Evolutionary conservation across 1,140 invertebrate species (phyloP).

Genomic region (Nasonia vitripennis): DNA sequence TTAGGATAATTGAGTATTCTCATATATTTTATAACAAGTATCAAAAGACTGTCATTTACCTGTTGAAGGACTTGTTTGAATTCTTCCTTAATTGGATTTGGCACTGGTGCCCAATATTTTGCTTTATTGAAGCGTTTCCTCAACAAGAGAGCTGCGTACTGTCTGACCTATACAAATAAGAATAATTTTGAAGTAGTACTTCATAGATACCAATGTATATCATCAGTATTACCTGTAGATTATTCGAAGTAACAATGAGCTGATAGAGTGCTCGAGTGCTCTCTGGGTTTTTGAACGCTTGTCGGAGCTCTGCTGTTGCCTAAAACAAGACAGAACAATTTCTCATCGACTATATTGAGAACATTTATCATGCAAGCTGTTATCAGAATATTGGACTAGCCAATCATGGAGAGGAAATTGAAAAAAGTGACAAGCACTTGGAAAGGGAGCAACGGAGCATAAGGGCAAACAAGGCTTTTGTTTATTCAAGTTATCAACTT

Average conservation of each 20-base stretch:
- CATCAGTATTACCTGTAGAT: constrained; percentile 72
- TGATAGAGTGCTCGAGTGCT: constrained; percentile 77
- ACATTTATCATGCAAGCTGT: constrained; percentile 24
- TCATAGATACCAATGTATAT: constrained; percentile 12
- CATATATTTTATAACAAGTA: neutral
- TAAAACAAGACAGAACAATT: constrained; percentile 64
- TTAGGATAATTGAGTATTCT: constrained; percentile 28
- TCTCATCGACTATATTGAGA: constrained; percentile 41
- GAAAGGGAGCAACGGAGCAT: constrained; percentile 47
- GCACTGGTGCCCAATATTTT: constrained; percentile 79
- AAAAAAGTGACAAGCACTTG: constrained; percentile 18
- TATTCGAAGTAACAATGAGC: constrained; percentile 75
- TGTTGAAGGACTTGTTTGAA: constrained; percentile 66
- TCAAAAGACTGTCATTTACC: constrained; percentile 56
- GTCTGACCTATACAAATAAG: constrained; percentile 76
- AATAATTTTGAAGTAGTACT: neutral
- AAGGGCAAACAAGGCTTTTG: neutral
- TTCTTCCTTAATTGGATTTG: constrained; percentile 66
- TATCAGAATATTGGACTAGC: constrained; percentile 26
- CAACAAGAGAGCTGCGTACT: constrained; percentile 81
- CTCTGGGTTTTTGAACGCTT: constrained; percentile 80
- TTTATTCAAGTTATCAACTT: neutral
- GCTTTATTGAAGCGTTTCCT: constrained; percentile 78
- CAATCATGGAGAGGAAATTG: constrained; percentile 17
- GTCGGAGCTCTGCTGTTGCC: constrained; percentile 80